A percentile compares a stretch with the other conserved stretches of the same genome.
These are phyloP conservation scores for Machaerirhynchus nigripectus DNA, from an alignment of 2,113 vertebrate species.

Conservation along the genomic window DNA sequence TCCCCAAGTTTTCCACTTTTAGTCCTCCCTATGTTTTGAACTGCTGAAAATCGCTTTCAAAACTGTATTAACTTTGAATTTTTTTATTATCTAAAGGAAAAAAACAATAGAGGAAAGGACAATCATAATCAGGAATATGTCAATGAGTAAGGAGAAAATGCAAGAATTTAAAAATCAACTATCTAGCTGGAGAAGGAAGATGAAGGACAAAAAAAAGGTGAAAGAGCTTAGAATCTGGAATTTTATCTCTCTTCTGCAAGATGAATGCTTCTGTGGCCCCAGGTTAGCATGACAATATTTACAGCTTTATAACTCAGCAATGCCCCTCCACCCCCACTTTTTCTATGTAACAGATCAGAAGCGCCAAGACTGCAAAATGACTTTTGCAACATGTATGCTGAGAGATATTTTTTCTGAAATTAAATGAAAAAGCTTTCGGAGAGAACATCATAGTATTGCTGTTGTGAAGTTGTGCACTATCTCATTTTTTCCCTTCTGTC, in stretches of 20 bases:
- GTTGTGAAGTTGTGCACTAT: not conserved
- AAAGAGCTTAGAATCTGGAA: not conserved
- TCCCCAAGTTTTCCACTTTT: not conserved
- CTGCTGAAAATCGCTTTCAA: not conserved
- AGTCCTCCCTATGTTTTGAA: not conserved
- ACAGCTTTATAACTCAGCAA: not conserved
- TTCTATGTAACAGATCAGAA: not conserved
- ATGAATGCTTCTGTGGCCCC: not conserved
- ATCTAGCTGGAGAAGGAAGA: not conserved
- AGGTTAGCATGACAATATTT: not conserved
- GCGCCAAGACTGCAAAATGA: fast-evolving
- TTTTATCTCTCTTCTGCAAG: not conserved
- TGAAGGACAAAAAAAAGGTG: not conserved
- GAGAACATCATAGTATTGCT: not conserved
- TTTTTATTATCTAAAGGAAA: not conserved
- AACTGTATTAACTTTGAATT: not conserved
- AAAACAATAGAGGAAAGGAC: not conserved
- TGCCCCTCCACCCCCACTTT: fast-evolving
- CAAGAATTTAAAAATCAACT: not conserved
- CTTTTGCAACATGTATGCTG: not conserved
- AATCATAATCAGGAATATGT: not conserved
- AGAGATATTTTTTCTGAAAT: not conserved
- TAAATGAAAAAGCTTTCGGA: not conserved
- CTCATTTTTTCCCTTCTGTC: not conserved
- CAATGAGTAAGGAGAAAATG: not conserved